Conservation (phyloP, 2,797 vertebrate genomes). For the Pangasius djambal region DNA sequence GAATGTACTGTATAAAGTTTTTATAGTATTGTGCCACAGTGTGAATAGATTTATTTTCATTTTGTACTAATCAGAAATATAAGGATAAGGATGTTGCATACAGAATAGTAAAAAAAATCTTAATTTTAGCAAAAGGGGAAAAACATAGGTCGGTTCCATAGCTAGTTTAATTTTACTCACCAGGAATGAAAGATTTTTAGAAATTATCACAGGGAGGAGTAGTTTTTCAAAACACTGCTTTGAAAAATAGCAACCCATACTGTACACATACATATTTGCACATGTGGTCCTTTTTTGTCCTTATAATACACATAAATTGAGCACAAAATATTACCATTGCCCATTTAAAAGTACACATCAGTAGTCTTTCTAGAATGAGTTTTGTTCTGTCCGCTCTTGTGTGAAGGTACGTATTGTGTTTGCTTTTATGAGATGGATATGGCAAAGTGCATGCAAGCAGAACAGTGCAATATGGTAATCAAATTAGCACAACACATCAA, state of each 20-base stretch:
- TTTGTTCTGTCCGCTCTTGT: slow-evolving; percentile 40
- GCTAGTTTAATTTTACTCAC: neutral
- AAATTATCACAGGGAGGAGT: neutral
- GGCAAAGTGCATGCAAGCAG: slow-evolving; percentile 87
- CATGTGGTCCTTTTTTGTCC: neutral
- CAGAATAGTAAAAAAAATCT: neutral
- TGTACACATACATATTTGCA: neutral
- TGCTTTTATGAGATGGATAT: slow-evolving; percentile 80
- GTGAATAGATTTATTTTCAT: neutral
- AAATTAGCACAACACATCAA: slow-evolving; percentile 89
- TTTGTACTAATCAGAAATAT: neutral
- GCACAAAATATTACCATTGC: neutral
- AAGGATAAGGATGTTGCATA: neutral
- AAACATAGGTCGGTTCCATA: neutral
- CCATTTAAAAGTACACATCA: neutral
- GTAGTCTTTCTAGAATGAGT: neutral
- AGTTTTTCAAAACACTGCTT: neutral
- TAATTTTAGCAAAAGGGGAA: neutral
- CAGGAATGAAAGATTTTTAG: neutral
- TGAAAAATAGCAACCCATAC: neutral
- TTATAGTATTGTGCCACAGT: too few species aligned
- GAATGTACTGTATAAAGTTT: neutral
- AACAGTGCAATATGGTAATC: slow-evolving; percentile 85
- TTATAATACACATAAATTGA: neutral
- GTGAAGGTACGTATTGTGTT: slow-evolving; percentile 56